A percentile compares a stretch with the other conserved stretches of the same genome.
Evolutionary conservation across 2,797 vertebrate species (phyloP).

Genomic region (Gymnothorax reevesii): DNA sequence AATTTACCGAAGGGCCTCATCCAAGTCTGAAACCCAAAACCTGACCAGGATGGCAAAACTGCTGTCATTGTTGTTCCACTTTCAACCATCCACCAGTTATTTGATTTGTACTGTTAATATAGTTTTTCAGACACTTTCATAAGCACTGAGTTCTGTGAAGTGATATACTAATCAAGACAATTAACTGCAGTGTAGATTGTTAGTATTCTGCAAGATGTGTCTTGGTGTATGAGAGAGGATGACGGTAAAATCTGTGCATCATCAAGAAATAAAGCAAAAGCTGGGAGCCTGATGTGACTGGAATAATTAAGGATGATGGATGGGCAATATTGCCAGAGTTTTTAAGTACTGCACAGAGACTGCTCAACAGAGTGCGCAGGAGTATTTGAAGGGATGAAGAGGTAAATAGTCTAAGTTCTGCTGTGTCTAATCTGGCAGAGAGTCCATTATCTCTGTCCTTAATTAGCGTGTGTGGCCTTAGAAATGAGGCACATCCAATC

Average conservation of each 20-base stretch:
- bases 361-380: not conserved
- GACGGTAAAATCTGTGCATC: not conserved
- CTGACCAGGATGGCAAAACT: not conserved
- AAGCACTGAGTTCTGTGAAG: not conserved
- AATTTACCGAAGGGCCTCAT: not conserved
- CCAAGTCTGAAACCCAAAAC: not conserved
- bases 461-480: not conserved
- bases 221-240: not conserved
- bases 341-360: not conserved
- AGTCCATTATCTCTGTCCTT: not conserved
- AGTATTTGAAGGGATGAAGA: not conserved
- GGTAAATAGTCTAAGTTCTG: not conserved
- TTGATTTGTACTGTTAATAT: not conserved
- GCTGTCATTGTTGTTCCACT: not conserved
- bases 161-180: not conserved
- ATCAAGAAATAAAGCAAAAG: not conserved
- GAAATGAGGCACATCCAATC: not conserved
- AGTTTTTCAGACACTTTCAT: not conserved
- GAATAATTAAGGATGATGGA: conserved; percentile 5
- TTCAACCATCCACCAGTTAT: not conserved
- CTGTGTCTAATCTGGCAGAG: not conserved
- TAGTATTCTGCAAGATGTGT: not conserved
- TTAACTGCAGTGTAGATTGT: not conserved
- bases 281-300: not conserved
- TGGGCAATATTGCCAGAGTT: not conserved